A percentile compares a stretch with the other conserved stretches of the same genome.
Evolutionary conservation across 2,888 invertebrate species (phyloP).

Genomic region (Boloria selene): DNA sequence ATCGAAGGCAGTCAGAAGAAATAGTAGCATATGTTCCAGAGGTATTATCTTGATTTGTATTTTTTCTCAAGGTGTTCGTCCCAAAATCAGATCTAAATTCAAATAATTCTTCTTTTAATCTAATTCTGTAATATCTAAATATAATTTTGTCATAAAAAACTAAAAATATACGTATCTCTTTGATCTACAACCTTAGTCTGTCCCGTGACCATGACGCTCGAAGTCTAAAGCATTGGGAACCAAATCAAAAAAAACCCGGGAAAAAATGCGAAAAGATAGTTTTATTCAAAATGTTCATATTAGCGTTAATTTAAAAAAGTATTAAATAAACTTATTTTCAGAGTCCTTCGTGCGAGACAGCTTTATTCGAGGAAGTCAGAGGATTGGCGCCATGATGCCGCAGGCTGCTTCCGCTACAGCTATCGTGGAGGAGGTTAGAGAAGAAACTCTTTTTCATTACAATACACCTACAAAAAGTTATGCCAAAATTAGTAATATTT

Average conservation of each 20-base stretch:
- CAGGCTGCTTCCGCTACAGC: slow-evolving; percentile 43
- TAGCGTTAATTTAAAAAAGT: too few relatives aligned
- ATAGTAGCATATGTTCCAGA: slow-evolving; percentile 50
- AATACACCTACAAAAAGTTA: too few relatives aligned
- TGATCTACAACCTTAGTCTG: too few relatives aligned
- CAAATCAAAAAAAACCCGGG: too few relatives aligned
- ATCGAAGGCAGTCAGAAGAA: slow-evolving; percentile 42
- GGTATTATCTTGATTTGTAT: slow-evolving; percentile 42
- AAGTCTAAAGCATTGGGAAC: too few relatives aligned
- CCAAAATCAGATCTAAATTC: background rate
- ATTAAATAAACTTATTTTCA: slow-evolving; percentile 33
- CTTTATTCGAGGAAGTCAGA: slow-evolving; percentile 53
- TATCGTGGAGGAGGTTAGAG: background rate
- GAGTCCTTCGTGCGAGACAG: slow-evolving; percentile 49
- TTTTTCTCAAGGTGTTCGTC: background rate
- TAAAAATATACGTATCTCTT: too few relatives aligned
- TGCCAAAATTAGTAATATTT: too few relatives aligned
- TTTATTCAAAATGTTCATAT: background rate
- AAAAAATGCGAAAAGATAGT: background rate
- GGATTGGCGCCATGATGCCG: slow-evolving; percentile 49
- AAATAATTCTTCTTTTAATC: too few relatives aligned
- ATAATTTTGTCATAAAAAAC: too few relatives aligned
- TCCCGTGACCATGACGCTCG: too few relatives aligned
- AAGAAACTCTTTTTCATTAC: background rate
- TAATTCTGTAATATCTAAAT: too few relatives aligned